Evolutionary conservation across 2,888 invertebrate species (phyloP).

Genomic region (Horisme vitalbata): DNA sequence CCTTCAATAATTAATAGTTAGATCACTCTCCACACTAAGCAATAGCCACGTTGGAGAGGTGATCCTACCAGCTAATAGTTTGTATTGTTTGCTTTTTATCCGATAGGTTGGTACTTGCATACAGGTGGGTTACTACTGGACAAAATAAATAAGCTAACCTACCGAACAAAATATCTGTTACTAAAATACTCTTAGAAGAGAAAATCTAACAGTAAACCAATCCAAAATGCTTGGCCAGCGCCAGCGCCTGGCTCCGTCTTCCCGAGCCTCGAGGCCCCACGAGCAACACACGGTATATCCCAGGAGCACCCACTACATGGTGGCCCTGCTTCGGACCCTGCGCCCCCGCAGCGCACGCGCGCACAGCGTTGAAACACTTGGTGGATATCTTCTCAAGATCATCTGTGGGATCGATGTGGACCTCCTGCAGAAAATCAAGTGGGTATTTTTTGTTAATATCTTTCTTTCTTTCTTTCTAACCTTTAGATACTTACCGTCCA

Average conservation of each 20-base stretch:
- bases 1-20: no score
- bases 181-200: constrained; percentile 1
- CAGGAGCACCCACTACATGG: constrained; percentile 71
- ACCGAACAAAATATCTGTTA: no score
- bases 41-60: no score
- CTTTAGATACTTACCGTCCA: no score
- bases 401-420: constrained; percentile 52
- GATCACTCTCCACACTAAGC: no score
- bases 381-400: constrained; percentile 42
- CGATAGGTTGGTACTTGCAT: no score
- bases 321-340: constrained; percentile 58
- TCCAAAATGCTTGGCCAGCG: constrained; percentile 77
- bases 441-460: no score
- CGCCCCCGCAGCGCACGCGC: constrained; percentile 56
- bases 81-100: no score
- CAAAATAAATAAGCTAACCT: no score
- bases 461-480: no score
- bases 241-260: constrained; percentile 76
- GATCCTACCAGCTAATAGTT: no score
- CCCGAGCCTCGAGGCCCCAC: constrained; percentile 85
- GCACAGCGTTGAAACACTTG: constrained; percentile 66
- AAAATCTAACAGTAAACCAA: constrained; percentile 71
- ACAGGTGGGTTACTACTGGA: no score
- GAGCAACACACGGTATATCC: constrained; percentile 81
- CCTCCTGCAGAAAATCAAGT: constrained; percentile 49